Evolutionary conservation across 2,888 invertebrate species (phyloP), one percentile per base, ranked within the genome.

Genomic region (Cheilosia soror): DNA sequence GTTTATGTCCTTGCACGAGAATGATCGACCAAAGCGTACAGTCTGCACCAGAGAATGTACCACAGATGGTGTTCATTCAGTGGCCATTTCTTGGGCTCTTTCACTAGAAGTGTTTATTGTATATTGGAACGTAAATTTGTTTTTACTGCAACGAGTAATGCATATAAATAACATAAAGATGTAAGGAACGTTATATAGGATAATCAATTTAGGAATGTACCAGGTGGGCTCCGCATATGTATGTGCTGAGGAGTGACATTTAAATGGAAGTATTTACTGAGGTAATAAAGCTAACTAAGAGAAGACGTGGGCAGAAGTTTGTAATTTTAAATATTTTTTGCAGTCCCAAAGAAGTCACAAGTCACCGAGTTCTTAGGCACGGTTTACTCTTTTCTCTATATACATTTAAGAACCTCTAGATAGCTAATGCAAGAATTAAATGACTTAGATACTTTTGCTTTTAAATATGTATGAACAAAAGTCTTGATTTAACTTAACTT

Each of bases 51-150:
- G 62, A 31, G 53, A 40, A 72, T 66, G 60, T 49, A 29, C 5
- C 6, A 68, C 73, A 83, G 79, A 83, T 83, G 83, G 68, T 83
- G 72, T 72, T 82, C 77, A 71, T 71, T 72, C 42, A 62, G 6
- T 69, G 71, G 66, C 31, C 58, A 31, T 72, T 72, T 65, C 55
- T 63, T 51, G 42, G 55, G 53, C 47, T 73, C 49, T 44, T 68
- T 47, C 29, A 31, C 62, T 62, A 15, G 73, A 73, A 58, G 79
- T 79, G 83, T 79, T 83, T 83, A 83, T 83, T 68, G 83, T 73
- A 69, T 83, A 83, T 73, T 79, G 63, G 73, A 68, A 58, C 63
- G 62, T 83, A 68, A 79, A 83, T 63, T 83, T 71, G 57, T 51
- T 79, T 75, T 79, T 57, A 63, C 37, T 73, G 9, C 68, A 40